Base-by-base conservation (phyloP, 2,888 invertebrate genomes). In the Acanthosepion lycidas region DNA sequence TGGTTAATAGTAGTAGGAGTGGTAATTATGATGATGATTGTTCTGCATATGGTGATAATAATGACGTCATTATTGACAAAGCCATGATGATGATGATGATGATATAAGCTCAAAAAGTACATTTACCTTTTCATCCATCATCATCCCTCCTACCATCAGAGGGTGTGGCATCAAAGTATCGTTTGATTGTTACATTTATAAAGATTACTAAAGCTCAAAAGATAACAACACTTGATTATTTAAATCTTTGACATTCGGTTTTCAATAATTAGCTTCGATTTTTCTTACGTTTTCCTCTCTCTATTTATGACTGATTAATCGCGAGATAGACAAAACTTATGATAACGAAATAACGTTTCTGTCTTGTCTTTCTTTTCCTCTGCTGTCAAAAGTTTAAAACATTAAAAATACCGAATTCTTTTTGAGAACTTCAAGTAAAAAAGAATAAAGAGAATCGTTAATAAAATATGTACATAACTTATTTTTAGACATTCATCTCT, bases 111-210 rank as follows among this genome's bases (percentile, higher is more conserved):
- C 33, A 5, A 1, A 33, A n/a, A 12, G 23, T 33, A 78, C n/a
- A 33, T 15, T 78, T 5, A n/a, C n/a, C 15, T 78, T 18, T n/a
- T 18, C 78, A 3, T 12, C 78, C n/a, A 15, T 3, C 78, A 78
- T 18, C n/a, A 78, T 78, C 78, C n/a, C n/a, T 12, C n/a, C n/a
- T n/a, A 9, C 78, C 12, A 9, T n/a, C 78, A n/a, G n/a, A 78
- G 78, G 78, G 78, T 78, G 78, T 78, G 78, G n/a, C n/a, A 78
- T 78, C n/a, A 78, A 78, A n/a, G 33, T n/a, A 78, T 78, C n/a
- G n/a, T n/a, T 33, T 78, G n/a, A 78, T 78, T 78, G 78, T 18
- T 12, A 33, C 9, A n/a, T 78, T n/a, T 78, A 15, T 12, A 78
- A 78, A 78, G 78, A 78, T 78, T 78, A 78, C n/a, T 33, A n/a